These are phyloP conservation scores for Psettodes erumei DNA, from an alignment of 2,113 vertebrate genomes.

Conservation along the genomic window DNA sequence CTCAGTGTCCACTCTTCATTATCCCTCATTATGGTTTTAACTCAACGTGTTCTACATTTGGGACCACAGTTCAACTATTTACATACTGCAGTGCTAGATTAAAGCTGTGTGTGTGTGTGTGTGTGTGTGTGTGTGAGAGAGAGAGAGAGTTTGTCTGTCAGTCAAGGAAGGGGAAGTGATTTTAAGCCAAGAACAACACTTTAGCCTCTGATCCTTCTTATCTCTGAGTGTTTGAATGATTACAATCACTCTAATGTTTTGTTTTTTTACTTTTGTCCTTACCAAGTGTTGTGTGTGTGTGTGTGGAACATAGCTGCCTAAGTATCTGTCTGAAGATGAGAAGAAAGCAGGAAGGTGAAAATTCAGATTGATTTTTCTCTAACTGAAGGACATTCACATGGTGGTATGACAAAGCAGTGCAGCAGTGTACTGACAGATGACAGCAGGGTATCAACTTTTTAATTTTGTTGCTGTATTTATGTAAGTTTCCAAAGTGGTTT, in stretches of 20 bases:
- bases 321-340: not conserved
- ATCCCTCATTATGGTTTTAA: conserved; percentile 78
- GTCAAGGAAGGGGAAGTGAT: conserved; percentile 48
- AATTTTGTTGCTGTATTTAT: conserved; percentile 5
- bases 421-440: not conserved
- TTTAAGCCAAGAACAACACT: conserved; percentile 77
- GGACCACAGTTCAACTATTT: conserved; percentile 66
- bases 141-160: conserved; percentile 37
- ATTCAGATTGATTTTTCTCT: not conserved
- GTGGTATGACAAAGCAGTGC: not conserved
- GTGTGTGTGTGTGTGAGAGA: too few species aligned
- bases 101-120: conserved; percentile 56
- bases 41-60: conserved; percentile 77
- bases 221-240: conserved; percentile 56
- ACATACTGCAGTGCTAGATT: conserved; percentile 50
- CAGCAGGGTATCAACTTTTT: not conserved
- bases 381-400: not conserved
- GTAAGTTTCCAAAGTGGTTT: conserved; percentile 5
- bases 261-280: conserved; percentile 29
- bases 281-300: conserved; percentile 17
- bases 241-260: conserved; percentile 42
- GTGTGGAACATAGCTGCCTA: not conserved
- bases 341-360: not conserved
- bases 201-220: conserved; percentile 66
- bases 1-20: conserved; percentile 68